phyloP scores from a whole-genome alignment of 2,888 invertebrate genomes.

The Ecliptopera silaceata region DNA sequence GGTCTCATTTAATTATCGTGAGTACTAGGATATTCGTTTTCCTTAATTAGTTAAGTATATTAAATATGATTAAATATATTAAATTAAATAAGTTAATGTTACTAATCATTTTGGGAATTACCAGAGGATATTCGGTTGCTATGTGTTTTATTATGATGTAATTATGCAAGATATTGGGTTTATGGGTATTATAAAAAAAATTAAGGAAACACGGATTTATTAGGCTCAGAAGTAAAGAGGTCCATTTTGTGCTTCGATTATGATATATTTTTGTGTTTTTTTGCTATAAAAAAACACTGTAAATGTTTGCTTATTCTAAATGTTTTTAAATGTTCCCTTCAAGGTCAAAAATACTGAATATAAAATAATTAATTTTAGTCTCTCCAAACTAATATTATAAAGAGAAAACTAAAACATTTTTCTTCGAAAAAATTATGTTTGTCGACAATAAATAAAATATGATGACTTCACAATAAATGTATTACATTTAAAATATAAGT shows the following conservation, averaged over 20 bases:
- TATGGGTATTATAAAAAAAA: too few species aligned
- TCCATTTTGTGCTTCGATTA: too few species aligned
- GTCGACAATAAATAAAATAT: not conserved
- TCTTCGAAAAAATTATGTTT: not conserved
- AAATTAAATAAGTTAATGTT: constrained; percentile 3
- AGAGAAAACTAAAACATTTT: too few species aligned
- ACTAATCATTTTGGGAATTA: not conserved
- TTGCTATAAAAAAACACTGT: too few species aligned
- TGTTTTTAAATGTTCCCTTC: too few species aligned
- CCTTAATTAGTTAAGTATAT: not conserved
- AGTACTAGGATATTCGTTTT: not conserved
- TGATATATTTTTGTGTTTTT: too few species aligned
- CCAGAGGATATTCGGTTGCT: not conserved
- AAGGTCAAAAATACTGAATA: too few species aligned
- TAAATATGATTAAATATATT: not conserved
- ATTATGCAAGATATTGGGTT: not conserved
- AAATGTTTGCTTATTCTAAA: too few species aligned
- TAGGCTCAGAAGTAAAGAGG: too few species aligned
- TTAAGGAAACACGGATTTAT: too few species aligned
- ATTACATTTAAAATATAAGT: constrained; percentile 21
- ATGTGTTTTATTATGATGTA: not conserved
- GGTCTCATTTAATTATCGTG: not conserved
- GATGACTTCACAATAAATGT: constrained; percentile 25
- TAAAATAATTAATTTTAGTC: too few species aligned
- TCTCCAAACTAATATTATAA: too few species aligned